Conservation (phyloP, 2,797 vertebrate species). For the Macropus fuliginosus region DNA sequence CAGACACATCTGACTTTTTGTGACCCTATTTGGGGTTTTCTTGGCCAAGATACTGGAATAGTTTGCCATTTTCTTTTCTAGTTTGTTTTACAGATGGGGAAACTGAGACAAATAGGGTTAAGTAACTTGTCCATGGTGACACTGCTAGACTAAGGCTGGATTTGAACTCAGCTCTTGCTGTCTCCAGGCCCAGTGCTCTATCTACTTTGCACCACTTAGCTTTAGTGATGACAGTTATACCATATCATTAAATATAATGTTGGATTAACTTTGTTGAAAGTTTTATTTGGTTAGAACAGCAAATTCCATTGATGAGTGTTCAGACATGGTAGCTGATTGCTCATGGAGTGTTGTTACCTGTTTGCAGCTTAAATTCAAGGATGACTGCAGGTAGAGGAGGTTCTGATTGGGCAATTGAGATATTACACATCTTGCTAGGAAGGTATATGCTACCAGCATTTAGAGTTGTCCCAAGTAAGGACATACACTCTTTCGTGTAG, state of each 20-base stretch:
- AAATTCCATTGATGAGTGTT: neutral
- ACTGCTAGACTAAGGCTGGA: neutral
- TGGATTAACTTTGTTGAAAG: neutral
- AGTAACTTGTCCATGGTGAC: neutral
- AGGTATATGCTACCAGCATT: neutral
- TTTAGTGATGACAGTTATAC: neutral
- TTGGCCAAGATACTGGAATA: neutral
- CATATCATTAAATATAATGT: neutral
- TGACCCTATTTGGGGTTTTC: neutral
- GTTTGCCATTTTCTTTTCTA: neutral
- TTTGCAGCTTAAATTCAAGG: neutral
- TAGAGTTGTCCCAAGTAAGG: conserved; percentile 35
- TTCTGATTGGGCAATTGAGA: conserved; percentile 4
- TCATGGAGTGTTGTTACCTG: neutral
- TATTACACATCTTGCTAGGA: neutral
- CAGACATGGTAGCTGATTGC: neutral
- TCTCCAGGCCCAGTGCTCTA: neutral
- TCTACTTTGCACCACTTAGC: neutral
- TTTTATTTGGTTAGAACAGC: neutral
- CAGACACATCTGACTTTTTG: neutral
- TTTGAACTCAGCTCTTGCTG: neutral
- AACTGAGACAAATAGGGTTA: neutral
- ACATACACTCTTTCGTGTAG: neutral
- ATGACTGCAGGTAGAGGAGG: conserved; percentile 4
- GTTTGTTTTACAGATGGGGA: neutral